Base-by-base conservation (phyloP, 1,140 invertebrate species). In the Euschistus heros region DNA sequence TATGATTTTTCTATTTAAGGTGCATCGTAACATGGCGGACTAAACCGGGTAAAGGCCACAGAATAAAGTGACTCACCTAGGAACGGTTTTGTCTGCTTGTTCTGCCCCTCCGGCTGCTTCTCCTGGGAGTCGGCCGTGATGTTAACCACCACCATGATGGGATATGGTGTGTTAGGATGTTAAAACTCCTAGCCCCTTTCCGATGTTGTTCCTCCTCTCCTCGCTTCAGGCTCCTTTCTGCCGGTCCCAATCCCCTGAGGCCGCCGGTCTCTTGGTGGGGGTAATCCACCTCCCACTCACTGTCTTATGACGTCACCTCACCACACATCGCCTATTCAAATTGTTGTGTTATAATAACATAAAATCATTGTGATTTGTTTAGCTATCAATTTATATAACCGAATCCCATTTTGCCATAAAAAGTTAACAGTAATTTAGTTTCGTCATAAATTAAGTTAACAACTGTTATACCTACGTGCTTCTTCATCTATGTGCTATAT, bases 61-160 rank as follows among this genome's bases (percentile, higher is more conserved):
- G 2, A 26, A 22, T 4, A 47, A 47, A n/a, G 17, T 5, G 5
- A 57, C 54, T 57, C 5, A 57, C 54, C 54, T 17, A 57, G 22
- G 15, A 24, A 57, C 24, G 54, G 54, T 26, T 57, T 57, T 0
- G 20, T 22, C 54, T 57, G 54, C 54, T 57, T 57, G 15, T 26
- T 18, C 22, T 57, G 54, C 54, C 47, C 47, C n/a, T 57, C 54
- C 18, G 54, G 18, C 54, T 57, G 54, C 54, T 22, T 15, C 47
- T 57, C 20, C 54, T 57, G 54, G 18, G 54, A 26, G 24, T 57
- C 54, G 54, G 54, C 54, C 54, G 54, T 24, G 54, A 57, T 57
- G 54, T 57, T 57, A 15, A 57, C 54, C 54, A 57, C 54, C 54
- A 57, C 54, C 54, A 57, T 57, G 54, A 57, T 57, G 54, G 47